Percentiles rank a stretch among this genome's conserved stretches.
Evolutionary conservation across 2,797 vertebrate species (phyloP).

Genomic region (Coendou prehensilis): DNA sequence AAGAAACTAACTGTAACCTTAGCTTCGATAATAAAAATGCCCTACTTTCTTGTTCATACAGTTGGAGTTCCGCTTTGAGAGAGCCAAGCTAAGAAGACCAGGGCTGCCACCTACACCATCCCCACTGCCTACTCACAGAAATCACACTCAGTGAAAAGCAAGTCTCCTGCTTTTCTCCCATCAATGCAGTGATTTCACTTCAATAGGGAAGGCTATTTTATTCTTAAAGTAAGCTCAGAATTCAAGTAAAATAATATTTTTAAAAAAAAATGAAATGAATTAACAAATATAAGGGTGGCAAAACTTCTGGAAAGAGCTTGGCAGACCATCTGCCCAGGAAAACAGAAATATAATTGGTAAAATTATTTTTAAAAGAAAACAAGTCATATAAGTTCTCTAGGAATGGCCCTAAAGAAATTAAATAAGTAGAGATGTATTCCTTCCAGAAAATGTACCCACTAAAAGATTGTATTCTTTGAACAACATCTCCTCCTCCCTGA

Average conservation of each 20-base stretch:
- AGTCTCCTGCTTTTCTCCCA: neutral
- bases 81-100: neutral
- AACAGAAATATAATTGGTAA: neutral
- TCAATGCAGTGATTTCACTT: neutral
- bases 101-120: neutral
- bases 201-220: neutral
- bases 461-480: neutral
- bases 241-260: constrained; percentile 33
- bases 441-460: neutral
- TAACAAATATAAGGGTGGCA: neutral
- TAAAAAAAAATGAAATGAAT: fast-evolving
- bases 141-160: neutral
- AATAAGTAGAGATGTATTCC: neutral
- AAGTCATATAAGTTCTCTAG: neutral
- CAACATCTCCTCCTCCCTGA: neutral
- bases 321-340: neutral
- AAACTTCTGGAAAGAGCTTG: neutral
- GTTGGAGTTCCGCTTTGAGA: neutral
- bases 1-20: constrained; percentile 31
- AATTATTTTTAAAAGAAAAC: neutral
- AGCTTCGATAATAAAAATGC: neutral
- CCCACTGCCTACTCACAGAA: neutral
- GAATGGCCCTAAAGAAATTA: neutral
- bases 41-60: neutral
- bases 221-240: constrained; percentile 23